Base-by-base conservation (phyloP, 2,888 invertebrate species). In the Lasiommata megera region DNA sequence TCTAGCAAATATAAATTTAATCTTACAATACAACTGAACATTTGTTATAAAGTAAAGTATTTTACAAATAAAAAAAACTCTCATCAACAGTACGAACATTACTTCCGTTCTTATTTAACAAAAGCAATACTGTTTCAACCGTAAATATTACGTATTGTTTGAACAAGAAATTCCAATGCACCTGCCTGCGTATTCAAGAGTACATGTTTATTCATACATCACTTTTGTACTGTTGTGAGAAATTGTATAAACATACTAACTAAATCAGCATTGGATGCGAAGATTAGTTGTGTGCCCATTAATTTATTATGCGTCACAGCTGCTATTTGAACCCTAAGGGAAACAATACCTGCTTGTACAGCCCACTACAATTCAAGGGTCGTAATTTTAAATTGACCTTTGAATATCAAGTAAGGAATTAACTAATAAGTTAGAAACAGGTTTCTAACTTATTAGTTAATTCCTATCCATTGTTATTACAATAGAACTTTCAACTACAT, bases 71-170 rank as follows among this genome's bases (percentile, higher is more conserved):
- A 52, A 38, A 40, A 18, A 38, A n/a, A n/a, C n/a, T n/a, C n/a
- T n/a, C n/a, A n/a, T n/a, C n/a, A n/a, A n/a, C 65, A 68, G 68
- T 67, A 67, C 70, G 66, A 70, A 67, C 65, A 64, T 71, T 67
- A 70, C 73, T 71, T 63, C 58, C 47, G 44, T 48, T 53, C 52
- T 64, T 64, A 60, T 56, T 38, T 46, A 61, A 74, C 71, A 72
- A 72, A 44, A 70, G 65, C 66, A 62, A 54, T 63, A 54, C 60
- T 62, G 63, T 72, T 64, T 62, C 61, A 63, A 55, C 63, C 67
- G 63, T 63, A 58, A 64, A 59, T 67, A 69, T 69, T 66, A 67
- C 63, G 69, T 71, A 77, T 79, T 85, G 82, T 85, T 84, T 80
- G 68, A 72, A 74, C 72, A 69, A 75, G 67, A 70, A 74, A 84